These are phyloP conservation scores for Phorcus lineatus DNA, from an alignment of 2,888 invertebrate genomes.

Conservation along the genomic window DNA sequence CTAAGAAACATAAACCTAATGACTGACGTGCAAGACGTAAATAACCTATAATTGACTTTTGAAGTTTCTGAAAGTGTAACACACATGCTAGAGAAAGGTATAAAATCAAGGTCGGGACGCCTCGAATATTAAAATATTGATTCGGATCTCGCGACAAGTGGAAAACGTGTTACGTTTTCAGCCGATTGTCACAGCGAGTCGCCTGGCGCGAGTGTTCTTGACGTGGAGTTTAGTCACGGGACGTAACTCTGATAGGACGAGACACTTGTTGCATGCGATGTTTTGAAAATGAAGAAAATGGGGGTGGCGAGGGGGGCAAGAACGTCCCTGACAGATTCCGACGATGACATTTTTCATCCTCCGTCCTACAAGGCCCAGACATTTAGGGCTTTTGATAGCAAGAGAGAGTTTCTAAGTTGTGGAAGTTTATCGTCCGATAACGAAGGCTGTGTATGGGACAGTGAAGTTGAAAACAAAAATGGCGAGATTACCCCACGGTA, in stretches of 20 bases:
- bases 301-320: constrained; percentile 4
- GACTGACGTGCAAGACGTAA: too few relatives aligned
- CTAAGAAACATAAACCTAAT: too few relatives aligned
- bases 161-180: too few relatives aligned
- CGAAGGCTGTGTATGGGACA: constrained; percentile 19
- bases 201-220: too few relatives aligned
- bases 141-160: too few relatives aligned
- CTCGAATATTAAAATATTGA: too few relatives aligned
- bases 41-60: too few relatives aligned
- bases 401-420: constrained; percentile 16
- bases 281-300: background rate
- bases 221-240: too few relatives aligned
- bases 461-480: constrained; percentile 8
- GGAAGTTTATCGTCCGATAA: constrained; percentile 29
- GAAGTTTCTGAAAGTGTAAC: too few relatives aligned
- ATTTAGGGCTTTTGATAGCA: background rate
- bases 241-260: background rate
- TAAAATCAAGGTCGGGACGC: too few relatives aligned
- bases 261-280: background rate
- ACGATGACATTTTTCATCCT: constrained; percentile 27
- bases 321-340: constrained; percentile 17
- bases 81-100: too few relatives aligned
- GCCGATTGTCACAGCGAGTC: too few relatives aligned
- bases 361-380: background rate
- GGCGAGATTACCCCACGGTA: background rate